A percentile compares a stretch with the other conserved stretches of the same genome.
phyloP scores from a whole-genome alignment of 1,140 invertebrate species.

The Cydia pomonella region DNA sequence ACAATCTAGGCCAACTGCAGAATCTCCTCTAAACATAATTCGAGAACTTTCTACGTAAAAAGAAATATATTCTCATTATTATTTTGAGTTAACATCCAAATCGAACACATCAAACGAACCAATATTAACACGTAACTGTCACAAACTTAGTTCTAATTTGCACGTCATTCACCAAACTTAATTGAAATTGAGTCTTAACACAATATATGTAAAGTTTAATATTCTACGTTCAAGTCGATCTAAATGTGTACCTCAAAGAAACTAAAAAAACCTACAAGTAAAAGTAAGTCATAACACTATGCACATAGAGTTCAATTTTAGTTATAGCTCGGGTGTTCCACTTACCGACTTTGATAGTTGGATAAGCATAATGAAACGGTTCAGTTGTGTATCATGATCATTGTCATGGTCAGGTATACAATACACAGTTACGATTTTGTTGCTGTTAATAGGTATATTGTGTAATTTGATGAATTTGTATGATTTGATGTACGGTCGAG shows the following conservation, averaged over 20 bases:
- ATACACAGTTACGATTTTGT: neutral
- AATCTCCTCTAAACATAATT: too few relatives aligned
- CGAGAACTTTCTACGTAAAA: too few relatives aligned
- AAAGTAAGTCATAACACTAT: neutral
- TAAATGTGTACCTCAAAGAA: neutral
- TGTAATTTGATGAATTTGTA: too few relatives aligned
- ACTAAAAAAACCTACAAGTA: neutral
- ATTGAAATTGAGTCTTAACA: neutral
- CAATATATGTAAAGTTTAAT: neutral
- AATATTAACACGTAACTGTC: neutral
- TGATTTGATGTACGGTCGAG: too few relatives aligned
- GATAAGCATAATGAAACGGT: constrained; percentile 21
- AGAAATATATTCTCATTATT: too few relatives aligned
- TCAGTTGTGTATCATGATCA: neutral
- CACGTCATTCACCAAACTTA: neutral
- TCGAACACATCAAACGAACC: neutral
- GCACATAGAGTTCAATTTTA: neutral
- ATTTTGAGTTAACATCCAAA: neutral
- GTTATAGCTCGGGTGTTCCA: neutral
- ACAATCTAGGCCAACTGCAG: too few relatives aligned
- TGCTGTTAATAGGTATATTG: too few relatives aligned
- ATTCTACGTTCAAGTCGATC: neutral
- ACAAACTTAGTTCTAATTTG: neutral
- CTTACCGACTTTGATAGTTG: constrained; percentile 17
- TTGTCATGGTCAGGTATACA: constrained; percentile 12